phyloP scores from a whole-genome alignment of 2,113 vertebrate genomes.

The Etheostoma cragini region DNA sequence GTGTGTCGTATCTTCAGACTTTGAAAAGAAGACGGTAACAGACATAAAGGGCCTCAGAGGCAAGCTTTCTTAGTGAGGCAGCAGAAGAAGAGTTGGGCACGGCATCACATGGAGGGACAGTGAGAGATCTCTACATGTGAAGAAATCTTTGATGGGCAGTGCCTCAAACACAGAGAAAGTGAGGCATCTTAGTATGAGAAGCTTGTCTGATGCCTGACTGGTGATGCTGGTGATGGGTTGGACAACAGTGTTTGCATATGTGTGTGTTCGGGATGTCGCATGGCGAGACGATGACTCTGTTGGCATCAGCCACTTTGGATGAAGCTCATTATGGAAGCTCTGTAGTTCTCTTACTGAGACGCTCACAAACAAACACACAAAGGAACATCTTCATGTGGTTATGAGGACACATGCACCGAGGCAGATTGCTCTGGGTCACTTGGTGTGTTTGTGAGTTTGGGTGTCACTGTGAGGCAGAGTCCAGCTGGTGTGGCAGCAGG shows the following conservation, averaged over 20 bases:
- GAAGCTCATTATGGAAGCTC: slow-evolving; percentile 61
- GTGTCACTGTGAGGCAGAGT: slow-evolving; percentile 72
- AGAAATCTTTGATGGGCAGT: slow-evolving; percentile 75
- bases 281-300: slow-evolving; percentile 65
- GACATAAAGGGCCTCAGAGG: slow-evolving; percentile 60
- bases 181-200: slow-evolving; percentile 70
- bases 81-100: slow-evolving; percentile 73
- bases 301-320: slow-evolving; percentile 70
- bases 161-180: slow-evolving; percentile 71
- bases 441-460: slow-evolving; percentile 60
- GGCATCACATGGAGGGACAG: slow-evolving; percentile 60
- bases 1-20: slow-evolving; percentile 46
- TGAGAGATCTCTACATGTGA: slow-evolving; percentile 74
- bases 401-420: slow-evolving; percentile 49
- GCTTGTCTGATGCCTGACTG: slow-evolving; percentile 68
- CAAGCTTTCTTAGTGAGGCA: slow-evolving; percentile 68
- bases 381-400: slow-evolving; percentile 45
- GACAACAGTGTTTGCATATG: slow-evolving; percentile 47
- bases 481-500: slow-evolving; percentile 79
- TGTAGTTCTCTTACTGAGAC: slow-evolving; percentile 44
- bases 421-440: slow-evolving; percentile 75
- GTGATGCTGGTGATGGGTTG: slow-evolving; percentile 57
- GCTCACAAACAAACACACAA: slow-evolving; percentile 6
- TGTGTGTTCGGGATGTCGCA: slow-evolving; percentile 51
- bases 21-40: slow-evolving; percentile 63